Conservation (phyloP, 2,113 vertebrate species). For the Lagopus muta region DNA sequence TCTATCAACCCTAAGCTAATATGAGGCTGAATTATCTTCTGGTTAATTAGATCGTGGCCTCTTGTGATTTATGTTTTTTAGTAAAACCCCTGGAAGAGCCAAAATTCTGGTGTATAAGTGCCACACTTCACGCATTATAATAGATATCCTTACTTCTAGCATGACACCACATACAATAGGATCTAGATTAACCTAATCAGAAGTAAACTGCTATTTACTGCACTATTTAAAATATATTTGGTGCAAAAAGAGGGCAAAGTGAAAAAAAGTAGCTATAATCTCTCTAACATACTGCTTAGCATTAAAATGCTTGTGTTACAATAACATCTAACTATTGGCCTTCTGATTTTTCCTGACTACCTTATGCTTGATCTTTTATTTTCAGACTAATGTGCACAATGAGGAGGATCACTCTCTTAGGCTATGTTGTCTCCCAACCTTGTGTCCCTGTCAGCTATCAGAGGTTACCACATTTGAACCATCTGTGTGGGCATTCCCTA, state of each 20-base stretch:
- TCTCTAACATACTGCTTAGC: not conserved
- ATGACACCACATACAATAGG: fast-evolving
- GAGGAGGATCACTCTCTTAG: not conserved
- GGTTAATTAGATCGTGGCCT: not conserved
- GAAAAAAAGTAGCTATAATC: not conserved
- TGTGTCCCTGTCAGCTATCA: not conserved
- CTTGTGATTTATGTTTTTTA: not conserved
- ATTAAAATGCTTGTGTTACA: constrained; percentile 7
- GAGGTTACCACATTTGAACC: fast-evolving
- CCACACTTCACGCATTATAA: not conserved
- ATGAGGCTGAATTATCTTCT: not conserved
- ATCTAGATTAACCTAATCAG: not conserved
- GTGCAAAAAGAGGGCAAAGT: not conserved
- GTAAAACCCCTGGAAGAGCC: not conserved
- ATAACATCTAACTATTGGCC: not conserved
- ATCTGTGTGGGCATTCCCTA: not conserved
- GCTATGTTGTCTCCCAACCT: not conserved
- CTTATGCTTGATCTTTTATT: not conserved
- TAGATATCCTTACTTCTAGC: not conserved
- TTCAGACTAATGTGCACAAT: not conserved
- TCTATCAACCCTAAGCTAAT: not conserved
- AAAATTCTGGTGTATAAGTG: not conserved
- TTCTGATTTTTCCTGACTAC: constrained; percentile 24
- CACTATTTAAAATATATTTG: not conserved
- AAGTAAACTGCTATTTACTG: not conserved